Percentiles rank a stretch among this genome's conserved stretches.
Conservation (phyloP, 2,888 invertebrate genomes). For the Andrena praecox region DNA sequence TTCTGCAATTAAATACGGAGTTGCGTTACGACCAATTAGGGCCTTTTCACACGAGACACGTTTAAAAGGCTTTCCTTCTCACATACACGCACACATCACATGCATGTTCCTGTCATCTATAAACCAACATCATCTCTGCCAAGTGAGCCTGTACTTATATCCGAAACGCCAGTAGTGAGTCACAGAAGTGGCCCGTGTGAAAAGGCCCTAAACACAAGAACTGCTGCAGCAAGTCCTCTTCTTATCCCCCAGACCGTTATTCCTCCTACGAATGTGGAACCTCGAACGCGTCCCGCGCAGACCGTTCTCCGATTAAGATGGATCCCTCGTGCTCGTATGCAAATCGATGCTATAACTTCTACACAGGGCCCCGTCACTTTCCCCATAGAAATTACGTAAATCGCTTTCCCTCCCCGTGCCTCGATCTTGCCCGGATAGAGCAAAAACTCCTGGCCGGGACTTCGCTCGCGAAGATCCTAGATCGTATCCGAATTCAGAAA, state of each 20-base stretch:
- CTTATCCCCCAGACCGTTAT: constrained; percentile 15
- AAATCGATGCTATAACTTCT: constrained; percentile 66
- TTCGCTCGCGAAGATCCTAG: constrained; percentile 58
- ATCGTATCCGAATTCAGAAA: constrained; percentile 66
- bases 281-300: constrained; percentile 22
- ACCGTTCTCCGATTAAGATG: constrained; percentile 72
- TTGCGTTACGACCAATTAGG: too few relatives aligned
- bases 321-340: constrained; percentile 73
- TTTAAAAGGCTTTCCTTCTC: too few relatives aligned
- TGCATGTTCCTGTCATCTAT: too few relatives aligned
- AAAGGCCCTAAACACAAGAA: not conserved
- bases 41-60: too few relatives aligned
- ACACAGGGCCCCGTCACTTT: constrained; percentile 44
- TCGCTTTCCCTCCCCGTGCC: constrained; percentile 49
- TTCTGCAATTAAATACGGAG: too few relatives aligned
- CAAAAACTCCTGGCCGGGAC: constrained; percentile 24
- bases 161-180: too few relatives aligned
- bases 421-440: constrained; percentile 64
- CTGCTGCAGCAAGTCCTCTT: not conserved
- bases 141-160: too few relatives aligned
- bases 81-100: too few relatives aligned
- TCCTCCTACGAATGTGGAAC: constrained; percentile 3
- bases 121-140: too few relatives aligned
- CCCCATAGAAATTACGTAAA: constrained; percentile 72
- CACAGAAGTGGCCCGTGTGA: too few relatives aligned